Percentiles rank a stretch among this genome's conserved stretches.
Conservation (phyloP, 2,888 invertebrate species). For the Chironomus riparius region DNA sequence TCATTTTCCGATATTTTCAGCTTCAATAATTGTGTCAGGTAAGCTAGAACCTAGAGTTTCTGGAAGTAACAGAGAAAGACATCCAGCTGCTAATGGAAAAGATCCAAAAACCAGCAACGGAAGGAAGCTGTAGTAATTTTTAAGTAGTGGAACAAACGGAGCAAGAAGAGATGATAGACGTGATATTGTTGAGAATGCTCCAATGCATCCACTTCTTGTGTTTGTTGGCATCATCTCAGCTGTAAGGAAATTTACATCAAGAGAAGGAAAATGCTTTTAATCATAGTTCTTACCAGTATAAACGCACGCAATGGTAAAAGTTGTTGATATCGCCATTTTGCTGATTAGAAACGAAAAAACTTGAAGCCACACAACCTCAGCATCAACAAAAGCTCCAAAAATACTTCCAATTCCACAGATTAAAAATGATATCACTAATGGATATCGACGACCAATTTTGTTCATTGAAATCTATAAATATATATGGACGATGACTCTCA, state of each 20-base stretch:
- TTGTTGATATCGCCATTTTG: constrained; percentile 54
- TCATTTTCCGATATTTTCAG: not conserved
- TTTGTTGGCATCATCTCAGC: constrained; percentile 44
- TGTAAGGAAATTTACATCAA: constrained; percentile 29
- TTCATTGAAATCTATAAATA: constrained; percentile 43
- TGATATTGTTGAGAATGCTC: constrained; percentile 50
- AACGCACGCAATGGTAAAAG: constrained; percentile 55
- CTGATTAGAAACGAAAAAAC: constrained; percentile 52
- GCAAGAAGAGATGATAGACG: constrained; percentile 52
- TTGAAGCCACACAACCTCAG: constrained; percentile 46
- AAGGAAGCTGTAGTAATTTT: not conserved
- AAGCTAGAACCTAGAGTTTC: not conserved
- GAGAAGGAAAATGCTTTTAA: no score
- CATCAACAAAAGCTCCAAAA: constrained; percentile 46
- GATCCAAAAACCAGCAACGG: not conserved
- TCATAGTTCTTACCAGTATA: constrained; percentile 34
- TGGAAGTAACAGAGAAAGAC: not conserved
- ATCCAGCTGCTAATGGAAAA: not conserved
- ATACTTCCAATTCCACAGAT: constrained; percentile 48
- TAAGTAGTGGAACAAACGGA: constrained; percentile 50
- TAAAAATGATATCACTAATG: constrained; percentile 46
- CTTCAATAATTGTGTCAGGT: not conserved
- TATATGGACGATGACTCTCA: not conserved
- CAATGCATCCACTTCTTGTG: constrained; percentile 51
- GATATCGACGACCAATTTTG: constrained; percentile 45